Percentiles rank a stretch among this genome's conserved stretches.
Conservation (phyloP, 1,140 invertebrate genomes). For the Drosophila cardini region DNA sequence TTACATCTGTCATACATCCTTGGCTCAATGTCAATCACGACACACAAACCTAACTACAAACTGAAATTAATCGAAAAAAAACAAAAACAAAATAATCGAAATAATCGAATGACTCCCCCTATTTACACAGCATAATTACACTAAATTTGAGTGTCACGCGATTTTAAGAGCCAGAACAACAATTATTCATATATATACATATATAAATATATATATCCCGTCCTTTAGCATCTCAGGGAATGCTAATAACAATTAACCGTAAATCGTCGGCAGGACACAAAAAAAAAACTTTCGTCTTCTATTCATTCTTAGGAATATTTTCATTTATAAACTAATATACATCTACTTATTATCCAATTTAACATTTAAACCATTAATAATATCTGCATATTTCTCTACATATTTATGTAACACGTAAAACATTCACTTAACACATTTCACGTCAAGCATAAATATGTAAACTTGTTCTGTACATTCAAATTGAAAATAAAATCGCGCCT, state of each 20-base stretch:
- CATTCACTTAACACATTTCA: background rate
- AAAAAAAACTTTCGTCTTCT: too few species aligned
- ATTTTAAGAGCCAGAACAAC: background rate
- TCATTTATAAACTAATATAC: too few species aligned
- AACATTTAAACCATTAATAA: background rate
- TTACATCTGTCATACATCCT: constrained; percentile 94
- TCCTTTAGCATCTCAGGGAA: too few species aligned
- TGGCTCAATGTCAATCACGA: constrained; percentile 36
- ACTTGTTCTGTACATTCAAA: background rate
- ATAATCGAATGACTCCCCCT: too few species aligned
- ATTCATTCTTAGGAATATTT: too few species aligned
- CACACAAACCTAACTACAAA: background rate
- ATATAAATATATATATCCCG: too few species aligned
- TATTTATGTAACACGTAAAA: constrained; percentile 9
- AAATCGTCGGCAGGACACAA: too few species aligned
- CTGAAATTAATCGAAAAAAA: background rate
- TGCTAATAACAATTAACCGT: too few species aligned
- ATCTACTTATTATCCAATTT: too few species aligned
- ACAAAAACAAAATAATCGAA: background rate
- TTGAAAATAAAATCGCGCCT: background rate
- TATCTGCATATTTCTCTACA: constrained; percentile 3
- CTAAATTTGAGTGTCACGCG: background rate
- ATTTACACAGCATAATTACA: background rate
- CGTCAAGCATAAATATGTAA: background rate
- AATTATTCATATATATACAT: too few species aligned